Evolutionary conservation across 2,797 vertebrate species (phyloP), one percentile per base, ranked within the genome.

Genomic region (Galaxias olidus): DNA sequence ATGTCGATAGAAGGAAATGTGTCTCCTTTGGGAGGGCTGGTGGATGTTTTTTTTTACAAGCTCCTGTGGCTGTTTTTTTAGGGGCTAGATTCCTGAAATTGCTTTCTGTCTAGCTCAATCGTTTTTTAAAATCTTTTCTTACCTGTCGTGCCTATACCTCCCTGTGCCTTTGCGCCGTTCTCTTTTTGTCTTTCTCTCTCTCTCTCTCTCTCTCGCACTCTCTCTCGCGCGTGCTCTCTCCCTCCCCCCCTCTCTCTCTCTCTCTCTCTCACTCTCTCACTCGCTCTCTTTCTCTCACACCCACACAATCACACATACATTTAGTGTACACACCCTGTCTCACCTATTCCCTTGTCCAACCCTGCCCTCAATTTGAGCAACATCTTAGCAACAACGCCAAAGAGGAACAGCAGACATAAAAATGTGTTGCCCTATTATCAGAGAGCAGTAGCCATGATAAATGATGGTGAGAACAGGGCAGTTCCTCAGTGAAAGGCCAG

Each of bases 331-430:
- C 11, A 57, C 68, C 79, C 76, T 81, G 78, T 60, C 61, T 60
- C 73, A 81, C 70, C 71, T 60, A 14, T 40, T 68, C 15, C 48
- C 64, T 44, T 17, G 50, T 52, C 19, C 47, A 17, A 73, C 45
- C 65, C 41, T 43, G 48, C 47, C 11, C 43, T 65, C 51, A 47
- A 47, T 61, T 63, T 15, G 61, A 30, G 46, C 53, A 59, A 17
- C 42, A 43, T 42, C 12, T 45, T 52, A 15, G 12, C 41, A 61
- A 68, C 46, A 59, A 59, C 55, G 62, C 58, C 19, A 46, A 59
- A 71, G 64, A 70, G 68, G 66, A 67, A 76, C 72, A 82, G 81
- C 88, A 87, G 89, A 90, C 88, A 90, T 89, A 89, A 90, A 88
- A 90, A 88, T 89, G 85, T 73, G 75, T 87, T 78, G 68, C 59